Percentiles rank a stretch among this genome's conserved stretches.
These are phyloP conservation scores for Dendrolimus punctatus DNA, from an alignment of 1,140 invertebrate species.

Conservation along the genomic window DNA sequence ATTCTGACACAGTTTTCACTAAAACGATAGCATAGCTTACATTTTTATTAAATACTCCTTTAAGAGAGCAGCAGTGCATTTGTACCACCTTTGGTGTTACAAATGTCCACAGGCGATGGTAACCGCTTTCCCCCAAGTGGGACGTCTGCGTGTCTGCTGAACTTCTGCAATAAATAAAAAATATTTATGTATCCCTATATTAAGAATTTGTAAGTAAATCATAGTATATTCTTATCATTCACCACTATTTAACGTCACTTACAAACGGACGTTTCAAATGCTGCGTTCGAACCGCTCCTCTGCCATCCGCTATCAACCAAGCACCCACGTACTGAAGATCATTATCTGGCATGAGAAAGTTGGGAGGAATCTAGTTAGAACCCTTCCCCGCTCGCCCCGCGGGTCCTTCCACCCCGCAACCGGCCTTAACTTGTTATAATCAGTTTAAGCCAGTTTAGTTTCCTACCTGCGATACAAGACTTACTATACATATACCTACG, in stretches of 20 bases:
- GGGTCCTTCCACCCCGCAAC: constrained; percentile 8
- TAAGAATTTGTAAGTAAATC: no score
- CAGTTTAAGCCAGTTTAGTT: constrained; percentile 57
- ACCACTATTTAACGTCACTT: background rate
- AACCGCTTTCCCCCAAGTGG: no score
- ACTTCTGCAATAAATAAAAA: no score
- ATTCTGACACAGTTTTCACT: no score
- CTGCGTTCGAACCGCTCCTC: constrained; percentile 21
- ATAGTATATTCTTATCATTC: no score
- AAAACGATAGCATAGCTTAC: no score
- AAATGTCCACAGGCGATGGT: no score
- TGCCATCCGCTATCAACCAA: constrained; percentile 8
- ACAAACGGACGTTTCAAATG: constrained; percentile 20
- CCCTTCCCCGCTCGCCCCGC: constrained; percentile 23
- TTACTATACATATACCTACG: constrained; percentile 39
- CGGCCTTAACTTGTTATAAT: constrained; percentile 61
- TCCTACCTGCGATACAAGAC: constrained; percentile 61
- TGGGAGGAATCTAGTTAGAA: constrained; percentile 62
- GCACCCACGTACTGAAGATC: constrained; percentile 64
- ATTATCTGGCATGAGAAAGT: constrained; percentile 67
- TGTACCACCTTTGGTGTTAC: no score
- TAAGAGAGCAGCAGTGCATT: no score
- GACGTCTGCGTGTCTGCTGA: no score
- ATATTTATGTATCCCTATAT: no score
- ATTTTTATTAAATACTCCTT: no score